A percentile compares a stretch with the other conserved stretches of the same genome.
Conservation (phyloP, 1,140 invertebrate genomes). For the Tetraneura akinire region DNA sequence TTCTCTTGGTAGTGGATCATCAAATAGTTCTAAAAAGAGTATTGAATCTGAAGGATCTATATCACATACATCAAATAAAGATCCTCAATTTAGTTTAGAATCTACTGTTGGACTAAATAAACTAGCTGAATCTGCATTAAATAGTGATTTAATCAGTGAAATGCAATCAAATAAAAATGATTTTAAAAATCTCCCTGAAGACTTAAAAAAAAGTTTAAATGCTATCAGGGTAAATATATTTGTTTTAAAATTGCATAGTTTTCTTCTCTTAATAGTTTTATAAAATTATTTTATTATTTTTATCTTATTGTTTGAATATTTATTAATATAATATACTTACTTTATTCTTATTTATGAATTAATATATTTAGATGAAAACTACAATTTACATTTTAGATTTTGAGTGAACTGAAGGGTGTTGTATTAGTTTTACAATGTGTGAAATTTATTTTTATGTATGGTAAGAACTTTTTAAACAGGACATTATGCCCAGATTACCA, state of each 20-base stretch:
- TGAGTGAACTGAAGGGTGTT: too few species aligned
- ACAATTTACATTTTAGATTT: too few species aligned
- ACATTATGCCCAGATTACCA: too few species aligned
- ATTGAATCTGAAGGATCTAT: conserved; percentile 38
- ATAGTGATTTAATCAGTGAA: conserved; percentile 41
- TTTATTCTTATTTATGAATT: too few species aligned
- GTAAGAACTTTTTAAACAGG: too few species aligned
- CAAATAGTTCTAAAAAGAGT: conserved; percentile 50
- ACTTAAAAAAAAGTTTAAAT: conserved; percentile 43
- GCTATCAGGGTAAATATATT: conserved; percentile 41
- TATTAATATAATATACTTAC: too few species aligned
- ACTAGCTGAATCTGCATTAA: conserved; percentile 55
- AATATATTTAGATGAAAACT: too few species aligned
- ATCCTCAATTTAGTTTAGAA: conserved; percentile 54
- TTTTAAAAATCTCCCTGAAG: conserved; percentile 42
- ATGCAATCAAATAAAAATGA: conserved; percentile 23
- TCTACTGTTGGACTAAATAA: conserved; percentile 56
- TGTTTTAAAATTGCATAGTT: neutral
- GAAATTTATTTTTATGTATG: too few species aligned
- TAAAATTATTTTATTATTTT: too few species aligned
- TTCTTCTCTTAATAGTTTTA: neutral
- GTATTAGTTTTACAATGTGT: too few species aligned
- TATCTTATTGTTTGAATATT: too few species aligned
- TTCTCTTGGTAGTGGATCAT: conserved; percentile 40
- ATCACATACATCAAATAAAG: neutral